Conservation (phyloP, 35 echinoderm and acorn worm genomes). For the Eucidaris tribuloides region DNA sequence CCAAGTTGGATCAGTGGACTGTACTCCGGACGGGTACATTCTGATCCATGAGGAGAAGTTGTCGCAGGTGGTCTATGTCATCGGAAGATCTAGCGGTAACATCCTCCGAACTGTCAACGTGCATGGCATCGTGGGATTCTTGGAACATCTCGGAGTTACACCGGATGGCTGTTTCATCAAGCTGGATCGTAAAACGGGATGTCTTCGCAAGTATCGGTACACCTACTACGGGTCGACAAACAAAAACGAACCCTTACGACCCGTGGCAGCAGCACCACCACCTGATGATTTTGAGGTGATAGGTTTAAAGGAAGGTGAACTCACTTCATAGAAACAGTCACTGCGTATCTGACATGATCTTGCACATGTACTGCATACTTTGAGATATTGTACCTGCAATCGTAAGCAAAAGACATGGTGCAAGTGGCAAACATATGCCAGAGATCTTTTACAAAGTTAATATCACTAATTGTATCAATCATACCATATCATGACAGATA, state of each 20-base stretch:
- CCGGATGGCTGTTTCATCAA: slow-evolving; percentile 59
- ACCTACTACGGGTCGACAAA: not conserved
- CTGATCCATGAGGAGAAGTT: slow-evolving; percentile 54
- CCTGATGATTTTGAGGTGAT: slow-evolving; percentile 21
- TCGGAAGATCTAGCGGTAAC: slow-evolving; percentile 8
- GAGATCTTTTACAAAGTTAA: no score
- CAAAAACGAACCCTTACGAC: not conserved
- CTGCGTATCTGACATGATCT: no score
- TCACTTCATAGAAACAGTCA: no score
- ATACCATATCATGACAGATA: no score
- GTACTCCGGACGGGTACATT: slow-evolving; percentile 45
- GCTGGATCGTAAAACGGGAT: slow-evolving; percentile 47
- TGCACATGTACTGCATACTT: no score
- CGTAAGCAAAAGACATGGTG: no score
- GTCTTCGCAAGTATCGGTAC: slow-evolving; percentile 51
- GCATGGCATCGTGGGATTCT: slow-evolving; percentile 53
- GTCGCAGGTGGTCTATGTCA: slow-evolving; percentile 50
- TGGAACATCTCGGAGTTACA: slow-evolving; percentile 29
- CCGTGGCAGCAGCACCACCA: not conserved
- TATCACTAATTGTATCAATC: no score
- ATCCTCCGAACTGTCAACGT: slow-evolving; percentile 33
- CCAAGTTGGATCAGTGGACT: slow-evolving; percentile 28
- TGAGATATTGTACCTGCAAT: no score
- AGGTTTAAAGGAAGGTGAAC: no score
- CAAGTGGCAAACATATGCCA: no score